Conservation (phyloP, 2,113 vertebrate genomes). For the Arothron firmamentum region DNA sequence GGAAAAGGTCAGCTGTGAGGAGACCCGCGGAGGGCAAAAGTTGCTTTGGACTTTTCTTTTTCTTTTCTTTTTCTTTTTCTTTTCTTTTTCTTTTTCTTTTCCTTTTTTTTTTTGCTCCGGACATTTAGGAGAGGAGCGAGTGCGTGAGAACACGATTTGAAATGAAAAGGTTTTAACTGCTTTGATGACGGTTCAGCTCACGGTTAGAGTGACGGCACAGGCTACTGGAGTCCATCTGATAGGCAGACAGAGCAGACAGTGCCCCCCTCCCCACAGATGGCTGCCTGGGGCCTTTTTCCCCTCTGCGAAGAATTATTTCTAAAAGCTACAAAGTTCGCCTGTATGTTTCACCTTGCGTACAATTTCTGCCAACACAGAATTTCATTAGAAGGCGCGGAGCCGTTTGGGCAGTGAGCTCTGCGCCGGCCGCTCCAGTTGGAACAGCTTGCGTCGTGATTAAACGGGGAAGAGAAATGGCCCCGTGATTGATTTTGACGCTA, state of each 20-base stretch:
- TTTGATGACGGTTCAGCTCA: background rate
- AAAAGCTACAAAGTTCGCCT: slow-evolving; percentile 43
- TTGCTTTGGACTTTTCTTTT: background rate
- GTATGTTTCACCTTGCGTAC: slow-evolving; percentile 58
- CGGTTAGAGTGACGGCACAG: background rate
- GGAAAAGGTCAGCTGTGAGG: background rate
- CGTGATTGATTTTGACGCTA: slow-evolving; percentile 97
- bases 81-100: too few relatives aligned
- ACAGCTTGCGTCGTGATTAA: slow-evolving; percentile 94
- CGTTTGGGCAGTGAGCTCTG: slow-evolving; percentile 75
- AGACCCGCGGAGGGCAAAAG: background rate
- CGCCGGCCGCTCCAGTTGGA: slow-evolving; percentile 78
- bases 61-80: too few relatives aligned
- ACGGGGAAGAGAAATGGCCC: slow-evolving; percentile 85
- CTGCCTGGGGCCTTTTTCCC: slow-evolving; percentile 58
- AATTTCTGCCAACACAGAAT: slow-evolving; percentile 55
- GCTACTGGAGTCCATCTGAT: slow-evolving; percentile 34
- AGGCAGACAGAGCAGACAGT: slow-evolving; percentile 38
- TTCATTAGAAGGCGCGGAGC: slow-evolving; percentile 58
- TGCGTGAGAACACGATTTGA: background rate
- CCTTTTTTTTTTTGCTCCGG: too few relatives aligned
- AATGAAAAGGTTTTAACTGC: slow-evolving; percentile 24
- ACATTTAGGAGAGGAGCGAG: background rate
- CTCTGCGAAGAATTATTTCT: slow-evolving; percentile 42
- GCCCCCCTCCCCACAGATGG: slow-evolving; percentile 50